These are phyloP conservation scores for Hylaeus anthracinus DNA, from an alignment of 1,140 invertebrate species.

Conservation along the genomic window DNA sequence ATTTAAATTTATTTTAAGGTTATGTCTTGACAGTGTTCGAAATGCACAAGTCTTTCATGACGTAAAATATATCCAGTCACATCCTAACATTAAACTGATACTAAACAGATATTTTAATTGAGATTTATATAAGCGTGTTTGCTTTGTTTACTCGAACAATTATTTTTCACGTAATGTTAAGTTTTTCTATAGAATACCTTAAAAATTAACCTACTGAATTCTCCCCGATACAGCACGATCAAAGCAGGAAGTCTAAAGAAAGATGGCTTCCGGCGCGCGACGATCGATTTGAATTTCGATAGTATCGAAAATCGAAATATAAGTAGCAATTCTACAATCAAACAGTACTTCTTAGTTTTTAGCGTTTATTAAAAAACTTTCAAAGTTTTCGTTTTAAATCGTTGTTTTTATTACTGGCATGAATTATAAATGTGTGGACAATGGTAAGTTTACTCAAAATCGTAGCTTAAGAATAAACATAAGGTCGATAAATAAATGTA, in stretches of 20 bases:
- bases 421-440: neutral
- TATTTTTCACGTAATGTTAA: slow-evolving; percentile 52
- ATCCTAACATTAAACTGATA: slow-evolving; percentile 47
- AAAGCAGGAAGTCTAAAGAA: slow-evolving; percentile 51
- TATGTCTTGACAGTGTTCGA: slow-evolving; percentile 49
- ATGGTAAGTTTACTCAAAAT: neutral
- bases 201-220: slow-evolving; percentile 42
- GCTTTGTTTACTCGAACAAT: neutral
- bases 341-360: too few species aligned
- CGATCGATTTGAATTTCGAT: slow-evolving; percentile 7
- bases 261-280: slow-evolving; percentile 6
- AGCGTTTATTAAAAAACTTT: too few species aligned
- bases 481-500: neutral
- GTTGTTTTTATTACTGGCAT: neutral
- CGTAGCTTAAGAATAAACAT: neutral
- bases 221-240: slow-evolving; percentile 29
- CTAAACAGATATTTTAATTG: neutral
- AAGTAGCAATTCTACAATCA: neutral
- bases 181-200: slow-evolving; percentile 50
- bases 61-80: slow-evolving; percentile 58
- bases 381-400: neutral
- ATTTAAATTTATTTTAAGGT: slow-evolving; percentile 44
- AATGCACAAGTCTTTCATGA: slow-evolving; percentile 15
- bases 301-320: slow-evolving; percentile 40
- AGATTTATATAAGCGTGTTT: neutral